Percentiles rank a stretch among this genome's conserved stretches.
phyloP scores from a whole-genome alignment of 2,888 invertebrate species.

The Caenorhabditis zanzibari region DNA sequence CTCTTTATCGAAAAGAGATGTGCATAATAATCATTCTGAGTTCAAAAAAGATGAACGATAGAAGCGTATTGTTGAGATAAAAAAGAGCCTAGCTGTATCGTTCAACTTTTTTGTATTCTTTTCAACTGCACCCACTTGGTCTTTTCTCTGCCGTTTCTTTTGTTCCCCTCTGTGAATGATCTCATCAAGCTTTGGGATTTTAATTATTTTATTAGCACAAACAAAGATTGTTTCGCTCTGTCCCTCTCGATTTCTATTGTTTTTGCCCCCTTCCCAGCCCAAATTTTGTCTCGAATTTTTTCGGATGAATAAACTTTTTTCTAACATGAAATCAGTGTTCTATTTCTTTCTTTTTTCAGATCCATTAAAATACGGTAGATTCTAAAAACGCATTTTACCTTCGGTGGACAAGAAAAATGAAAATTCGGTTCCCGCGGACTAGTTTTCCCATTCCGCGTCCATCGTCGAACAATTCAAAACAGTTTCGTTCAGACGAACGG shows the following conservation, averaged over 20 bases:
- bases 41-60: constrained; percentile 25
- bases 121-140: constrained; percentile 48
- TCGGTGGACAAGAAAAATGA: too few species aligned
- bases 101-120: constrained; percentile 19
- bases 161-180: constrained; percentile 68
- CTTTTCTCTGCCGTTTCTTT: constrained; percentile 60
- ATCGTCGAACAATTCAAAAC: not conserved
- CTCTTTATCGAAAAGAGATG: constrained; percentile 17
- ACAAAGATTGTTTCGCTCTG: constrained; percentile 27
- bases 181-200: constrained; percentile 63
- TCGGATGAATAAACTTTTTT: constrained; percentile 65
- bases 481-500: not conserved
- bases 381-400: too few species aligned
- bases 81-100: not conserved
- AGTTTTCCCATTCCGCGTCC: not conserved
- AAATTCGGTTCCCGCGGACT: not conserved
- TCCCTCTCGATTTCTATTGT: constrained; percentile 41
- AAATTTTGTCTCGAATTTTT: constrained; percentile 51
- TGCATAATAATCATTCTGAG: constrained; percentile 37
- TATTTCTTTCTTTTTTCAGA: not conserved
- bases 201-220: constrained; percentile 57
- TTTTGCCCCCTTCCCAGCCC: constrained; percentile 38
- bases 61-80: not conserved
- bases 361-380: not conserved
- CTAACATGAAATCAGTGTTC: constrained; percentile 41